Evolutionary conservation across 2,113 vertebrate species (phyloP).

Genomic region (Menura novaehollandiae): DNA sequence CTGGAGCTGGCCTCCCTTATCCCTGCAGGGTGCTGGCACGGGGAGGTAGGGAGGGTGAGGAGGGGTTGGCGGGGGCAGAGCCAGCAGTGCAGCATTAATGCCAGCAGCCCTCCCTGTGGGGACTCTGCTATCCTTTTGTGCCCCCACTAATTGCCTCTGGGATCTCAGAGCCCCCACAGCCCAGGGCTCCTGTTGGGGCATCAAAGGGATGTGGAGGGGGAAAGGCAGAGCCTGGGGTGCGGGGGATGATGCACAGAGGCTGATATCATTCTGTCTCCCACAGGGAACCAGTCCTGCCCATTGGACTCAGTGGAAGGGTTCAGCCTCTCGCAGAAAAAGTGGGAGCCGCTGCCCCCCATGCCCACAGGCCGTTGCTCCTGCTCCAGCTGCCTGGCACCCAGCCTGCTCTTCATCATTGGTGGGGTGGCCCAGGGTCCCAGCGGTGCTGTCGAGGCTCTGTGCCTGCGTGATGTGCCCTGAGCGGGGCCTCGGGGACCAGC

Average conservation of each 20-base stretch:
- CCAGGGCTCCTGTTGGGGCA: neutral
- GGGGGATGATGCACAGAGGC: fast-evolving
- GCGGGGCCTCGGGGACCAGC: neutral
- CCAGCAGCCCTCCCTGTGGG: neutral
- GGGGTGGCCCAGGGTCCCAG: conserved; percentile 96
- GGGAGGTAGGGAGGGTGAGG: neutral
- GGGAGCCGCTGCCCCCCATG: conserved; percentile 87
- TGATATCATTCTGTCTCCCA: neutral
- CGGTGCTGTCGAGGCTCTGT: conserved; percentile 88
- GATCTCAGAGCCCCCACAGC: neutral
- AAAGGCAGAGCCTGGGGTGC: neutral
- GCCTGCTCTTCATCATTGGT: conserved; percentile 87
- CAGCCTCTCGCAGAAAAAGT: conserved; percentile 84
- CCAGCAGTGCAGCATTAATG: neutral
- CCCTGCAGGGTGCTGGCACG: fast-evolving
- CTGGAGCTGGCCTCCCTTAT: neutral
- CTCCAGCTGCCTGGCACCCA: conserved; percentile 76
- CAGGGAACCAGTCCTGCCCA: conserved; percentile 92
- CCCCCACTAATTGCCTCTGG: neutral
- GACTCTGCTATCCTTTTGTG: neutral
- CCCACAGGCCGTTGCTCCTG: conserved; percentile 92
- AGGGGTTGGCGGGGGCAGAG: neutral
- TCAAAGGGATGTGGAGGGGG: neutral
- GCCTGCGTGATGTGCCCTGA: conserved; percentile 86
- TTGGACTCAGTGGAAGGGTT: conserved; percentile 90